Percentiles rank a stretch among this genome's conserved stretches.
phyloP scores from a whole-genome alignment of 2,888 invertebrate genomes.

The Drosophila meridiana region DNA sequence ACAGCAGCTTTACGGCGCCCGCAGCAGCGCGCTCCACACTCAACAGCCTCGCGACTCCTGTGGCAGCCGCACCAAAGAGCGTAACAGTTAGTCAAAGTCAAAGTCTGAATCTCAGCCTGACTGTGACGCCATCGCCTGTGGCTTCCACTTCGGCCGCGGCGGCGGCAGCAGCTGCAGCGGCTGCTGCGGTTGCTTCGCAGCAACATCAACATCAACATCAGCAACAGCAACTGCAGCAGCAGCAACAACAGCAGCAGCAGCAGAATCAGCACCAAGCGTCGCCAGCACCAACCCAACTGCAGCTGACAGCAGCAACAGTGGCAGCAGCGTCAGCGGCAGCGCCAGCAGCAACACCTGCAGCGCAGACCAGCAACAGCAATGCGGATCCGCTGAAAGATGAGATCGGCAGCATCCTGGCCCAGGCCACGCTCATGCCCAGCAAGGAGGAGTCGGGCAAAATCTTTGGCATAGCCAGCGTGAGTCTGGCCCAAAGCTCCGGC shows the following conservation, averaged over 20 bases:
- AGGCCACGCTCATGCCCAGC: constrained; percentile 85
- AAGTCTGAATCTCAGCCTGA: constrained; percentile 53
- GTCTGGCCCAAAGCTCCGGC: constrained; percentile 85
- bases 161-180: constrained; percentile 53
- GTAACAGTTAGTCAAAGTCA: constrained; percentile 29
- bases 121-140: constrained; percentile 37
- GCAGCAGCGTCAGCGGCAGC: constrained; percentile 23
- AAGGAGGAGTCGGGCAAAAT: constrained; percentile 85
- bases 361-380: constrained; percentile 22
- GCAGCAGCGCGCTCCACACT: constrained; percentile 6
- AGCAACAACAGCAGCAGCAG: constrained; percentile 19
- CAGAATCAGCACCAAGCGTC: constrained; percentile 9
- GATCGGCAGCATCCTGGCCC: constrained; percentile 82
- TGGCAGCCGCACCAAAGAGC: constrained; percentile 15
- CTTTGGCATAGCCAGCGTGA: constrained; percentile 85
- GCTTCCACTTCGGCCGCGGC: constrained; percentile 70
- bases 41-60: constrained; percentile 20
- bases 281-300: constrained; percentile 26
- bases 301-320: constrained; percentile 34
- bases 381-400: constrained; percentile 83
- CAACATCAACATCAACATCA: constrained; percentile 15
- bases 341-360: constrained; percentile 10
- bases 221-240: constrained; percentile 26
- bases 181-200: constrained; percentile 1
- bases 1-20: constrained; percentile 8